phyloP scores from a whole-genome alignment of 2,888 invertebrate species.

The Lapara coniferarum region DNA sequence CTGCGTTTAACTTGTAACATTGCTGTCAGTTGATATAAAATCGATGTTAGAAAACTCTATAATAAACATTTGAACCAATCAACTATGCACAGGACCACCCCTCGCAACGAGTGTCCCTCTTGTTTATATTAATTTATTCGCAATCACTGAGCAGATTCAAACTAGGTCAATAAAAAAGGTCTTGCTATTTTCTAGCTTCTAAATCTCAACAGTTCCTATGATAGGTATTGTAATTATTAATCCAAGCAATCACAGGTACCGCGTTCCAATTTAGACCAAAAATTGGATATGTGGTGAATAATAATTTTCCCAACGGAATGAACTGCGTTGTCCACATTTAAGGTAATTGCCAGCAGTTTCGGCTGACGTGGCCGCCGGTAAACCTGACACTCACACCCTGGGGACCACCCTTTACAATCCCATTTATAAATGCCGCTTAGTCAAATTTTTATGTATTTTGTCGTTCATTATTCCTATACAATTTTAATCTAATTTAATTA shows the following conservation, averaged over 20 bases:
- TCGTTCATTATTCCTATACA: constrained; percentile 24
- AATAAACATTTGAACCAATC: neutral
- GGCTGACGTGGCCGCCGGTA: constrained; percentile 76
- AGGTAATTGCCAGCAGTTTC: constrained; percentile 81
- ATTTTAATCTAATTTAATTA: constrained; percentile 10
- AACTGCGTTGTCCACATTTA: constrained; percentile 81
- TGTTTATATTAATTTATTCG: constrained; percentile 25
- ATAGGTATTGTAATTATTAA: constrained; percentile 51
- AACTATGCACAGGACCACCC: constrained; percentile 1
- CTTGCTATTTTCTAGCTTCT: constrained; percentile 26
- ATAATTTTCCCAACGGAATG: constrained; percentile 77
- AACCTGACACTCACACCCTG: constrained; percentile 75
- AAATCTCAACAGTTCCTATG: constrained; percentile 31
- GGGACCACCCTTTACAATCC: constrained; percentile 77
- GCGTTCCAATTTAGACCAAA: constrained; percentile 73
- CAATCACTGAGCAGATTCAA: constrained; percentile 30
- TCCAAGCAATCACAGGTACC: constrained; percentile 65
- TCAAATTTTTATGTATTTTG: constrained; percentile 71
- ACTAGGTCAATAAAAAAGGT: constrained; percentile 11
- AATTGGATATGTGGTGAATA: constrained; percentile 79
- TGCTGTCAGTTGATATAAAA: constrained; percentile 24
- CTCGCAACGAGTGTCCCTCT: neutral
- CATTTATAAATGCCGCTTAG: constrained; percentile 80
- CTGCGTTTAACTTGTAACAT: constrained; percentile 25
- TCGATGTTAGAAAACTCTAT: neutral